Percentiles rank a stretch among this genome's conserved stretches.
Evolutionary conservation across 2,113 vertebrate genomes (phyloP).

Genomic region (Patagioenas fasciata): DNA sequence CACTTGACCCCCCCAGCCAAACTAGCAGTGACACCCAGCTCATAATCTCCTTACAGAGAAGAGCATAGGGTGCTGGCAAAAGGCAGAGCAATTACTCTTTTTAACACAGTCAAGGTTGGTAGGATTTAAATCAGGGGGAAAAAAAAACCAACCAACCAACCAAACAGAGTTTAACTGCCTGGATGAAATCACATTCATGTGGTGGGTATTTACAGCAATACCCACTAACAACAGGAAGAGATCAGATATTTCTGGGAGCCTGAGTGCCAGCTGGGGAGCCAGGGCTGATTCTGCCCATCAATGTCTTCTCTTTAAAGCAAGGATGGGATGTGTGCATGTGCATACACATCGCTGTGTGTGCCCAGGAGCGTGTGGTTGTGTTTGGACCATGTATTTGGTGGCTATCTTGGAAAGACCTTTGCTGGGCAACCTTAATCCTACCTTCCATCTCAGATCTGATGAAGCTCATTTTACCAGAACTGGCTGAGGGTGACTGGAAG

Average conservation of each 20-base stretch:
- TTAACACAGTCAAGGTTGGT: conserved; percentile 15
- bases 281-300: neutral
- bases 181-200: conserved; percentile 5
- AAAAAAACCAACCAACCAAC: too few species aligned
- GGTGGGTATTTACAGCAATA: conserved; percentile 16
- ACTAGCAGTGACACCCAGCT: neutral
- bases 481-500: neutral
- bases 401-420: neutral
- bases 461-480: neutral
- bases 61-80: neutral
- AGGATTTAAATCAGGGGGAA: conserved; percentile 52
- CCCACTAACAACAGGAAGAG: conserved; percentile 20
- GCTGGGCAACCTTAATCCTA: neutral
- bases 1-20: too few species aligned
- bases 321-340: neutral
- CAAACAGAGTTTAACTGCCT: conserved; percentile 38
- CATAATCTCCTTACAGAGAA: conserved; percentile 22
- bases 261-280: neutral
- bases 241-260: neutral
- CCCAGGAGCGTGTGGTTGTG: neutral
- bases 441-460: neutral
- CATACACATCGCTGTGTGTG: neutral
- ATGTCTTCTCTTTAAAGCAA: neutral
- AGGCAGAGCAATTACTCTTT: conserved; percentile 34
- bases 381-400: neutral